Percentiles rank a stretch among this genome's conserved stretches.
Evolutionary conservation across 2,888 invertebrate genomes (phyloP).

Genomic region (Coenonympha glycerion): DNA sequence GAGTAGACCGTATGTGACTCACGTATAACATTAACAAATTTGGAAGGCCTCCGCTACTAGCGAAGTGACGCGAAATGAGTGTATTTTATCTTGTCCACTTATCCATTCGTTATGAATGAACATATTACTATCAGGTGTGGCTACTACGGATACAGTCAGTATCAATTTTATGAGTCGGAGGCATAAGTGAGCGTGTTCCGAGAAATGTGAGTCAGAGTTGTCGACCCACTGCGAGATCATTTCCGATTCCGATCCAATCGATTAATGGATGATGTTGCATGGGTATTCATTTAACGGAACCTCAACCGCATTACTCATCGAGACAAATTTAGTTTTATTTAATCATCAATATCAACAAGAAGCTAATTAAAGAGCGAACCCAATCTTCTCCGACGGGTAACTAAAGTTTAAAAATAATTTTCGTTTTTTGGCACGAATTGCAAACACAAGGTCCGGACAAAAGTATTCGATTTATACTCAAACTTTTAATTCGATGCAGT

Average conservation of each 20-base stretch:
- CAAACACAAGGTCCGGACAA: background rate
- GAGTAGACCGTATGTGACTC: constrained; percentile 35
- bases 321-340: constrained; percentile 8
- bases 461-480: background rate
- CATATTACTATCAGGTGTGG: constrained; percentile 40
- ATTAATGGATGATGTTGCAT: constrained; percentile 32
- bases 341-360: constrained; percentile 6
- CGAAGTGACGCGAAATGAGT: constrained; percentile 36
- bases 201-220: constrained; percentile 43
- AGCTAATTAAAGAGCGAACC: constrained; percentile 4
- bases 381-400: background rate
- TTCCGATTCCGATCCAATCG: constrained; percentile 47
- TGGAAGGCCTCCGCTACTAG: constrained; percentile 42
- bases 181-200: constrained; percentile 37
- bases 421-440: background rate
- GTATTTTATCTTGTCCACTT: constrained; percentile 47
- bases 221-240: constrained; percentile 42
- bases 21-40: constrained; percentile 45
- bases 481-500: too few relatives aligned
- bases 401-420: background rate
- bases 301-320: constrained; percentile 27
- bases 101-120: constrained; percentile 62
- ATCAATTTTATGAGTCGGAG: constrained; percentile 43
- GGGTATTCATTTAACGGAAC: constrained; percentile 29
- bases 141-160: constrained; percentile 34